These are phyloP conservation scores for Coendou prehensilis DNA, from an alignment of 2,797 vertebrate species.

Conservation along the genomic window DNA sequence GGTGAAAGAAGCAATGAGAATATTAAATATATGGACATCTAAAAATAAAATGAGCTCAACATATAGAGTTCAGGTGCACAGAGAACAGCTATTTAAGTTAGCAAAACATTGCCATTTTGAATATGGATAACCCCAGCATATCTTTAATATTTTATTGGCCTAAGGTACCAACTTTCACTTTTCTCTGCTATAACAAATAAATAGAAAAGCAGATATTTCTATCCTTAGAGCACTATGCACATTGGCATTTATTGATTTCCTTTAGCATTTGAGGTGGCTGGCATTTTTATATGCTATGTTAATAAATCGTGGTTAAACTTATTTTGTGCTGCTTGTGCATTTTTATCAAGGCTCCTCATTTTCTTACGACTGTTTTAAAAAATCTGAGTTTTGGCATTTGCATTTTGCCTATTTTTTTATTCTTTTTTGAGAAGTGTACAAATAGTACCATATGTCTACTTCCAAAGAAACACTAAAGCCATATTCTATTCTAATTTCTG, in stretches of 20 bases:
- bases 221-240: neutral
- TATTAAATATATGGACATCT: neutral
- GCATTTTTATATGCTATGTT: constrained; percentile 60
- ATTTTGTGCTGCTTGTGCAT: neutral
- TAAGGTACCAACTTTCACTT: constrained; percentile 62
- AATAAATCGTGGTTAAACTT: constrained; percentile 58
- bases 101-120: constrained; percentile 45
- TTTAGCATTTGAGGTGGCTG: constrained; percentile 68
- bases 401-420: constrained; percentile 59
- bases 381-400: constrained; percentile 51
- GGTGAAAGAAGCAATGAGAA: neutral
- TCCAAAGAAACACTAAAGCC: neutral
- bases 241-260: constrained; percentile 78
- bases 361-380: constrained; percentile 59
- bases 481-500: constrained; percentile 27
- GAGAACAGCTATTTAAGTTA: constrained; percentile 59
- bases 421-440: constrained; percentile 40
- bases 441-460: neutral
- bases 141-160: constrained; percentile 72
- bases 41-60: neutral
- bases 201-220: constrained; percentile 59
- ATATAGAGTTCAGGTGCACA: neutral
- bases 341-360: constrained; percentile 3
- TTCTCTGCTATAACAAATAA: constrained; percentile 56
- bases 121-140: constrained; percentile 28